phyloP scores from a whole-genome alignment of 2,113 vertebrate species.

The Orthonyx spaldingii region DNA sequence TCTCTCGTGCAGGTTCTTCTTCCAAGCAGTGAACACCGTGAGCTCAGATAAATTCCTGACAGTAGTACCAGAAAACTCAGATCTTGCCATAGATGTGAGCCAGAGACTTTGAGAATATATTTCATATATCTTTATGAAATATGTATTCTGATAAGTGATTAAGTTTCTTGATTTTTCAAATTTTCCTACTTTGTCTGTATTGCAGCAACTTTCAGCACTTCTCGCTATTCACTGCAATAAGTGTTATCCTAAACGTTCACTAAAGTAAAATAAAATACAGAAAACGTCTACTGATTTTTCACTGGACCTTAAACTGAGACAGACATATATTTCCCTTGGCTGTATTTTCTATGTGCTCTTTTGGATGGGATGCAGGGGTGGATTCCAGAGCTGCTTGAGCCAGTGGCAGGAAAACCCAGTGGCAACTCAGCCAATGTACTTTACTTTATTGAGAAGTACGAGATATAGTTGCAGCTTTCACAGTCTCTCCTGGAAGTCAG shows the following conservation, averaged over 20 bases:
- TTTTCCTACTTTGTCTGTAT: not conserved
- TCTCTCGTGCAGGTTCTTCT: not conserved
- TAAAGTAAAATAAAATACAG: not conserved
- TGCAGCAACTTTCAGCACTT: not conserved
- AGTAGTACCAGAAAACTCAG: not conserved
- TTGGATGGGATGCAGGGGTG: not conserved
- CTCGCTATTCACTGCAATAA: not conserved
- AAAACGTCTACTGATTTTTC: not conserved
- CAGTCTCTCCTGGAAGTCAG: not conserved
- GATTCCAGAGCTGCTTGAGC: not conserved
- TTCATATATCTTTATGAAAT: not conserved
- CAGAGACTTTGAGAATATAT: not conserved
- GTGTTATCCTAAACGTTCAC: not conserved
- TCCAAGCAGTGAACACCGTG: not conserved
- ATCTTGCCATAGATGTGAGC: not conserved
- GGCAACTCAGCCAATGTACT: not conserved
- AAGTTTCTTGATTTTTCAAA: not conserved
- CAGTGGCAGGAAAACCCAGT: not conserved
- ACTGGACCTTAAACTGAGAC: not conserved
- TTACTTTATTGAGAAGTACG: not conserved
- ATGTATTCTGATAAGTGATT: not conserved
- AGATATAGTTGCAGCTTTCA: not conserved
- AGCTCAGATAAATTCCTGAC: not conserved
- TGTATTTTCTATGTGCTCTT: not conserved
- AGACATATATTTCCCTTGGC: not conserved